Base-by-base conservation (phyloP, 2,888 invertebrate species). In the Dicycla oo region DNA sequence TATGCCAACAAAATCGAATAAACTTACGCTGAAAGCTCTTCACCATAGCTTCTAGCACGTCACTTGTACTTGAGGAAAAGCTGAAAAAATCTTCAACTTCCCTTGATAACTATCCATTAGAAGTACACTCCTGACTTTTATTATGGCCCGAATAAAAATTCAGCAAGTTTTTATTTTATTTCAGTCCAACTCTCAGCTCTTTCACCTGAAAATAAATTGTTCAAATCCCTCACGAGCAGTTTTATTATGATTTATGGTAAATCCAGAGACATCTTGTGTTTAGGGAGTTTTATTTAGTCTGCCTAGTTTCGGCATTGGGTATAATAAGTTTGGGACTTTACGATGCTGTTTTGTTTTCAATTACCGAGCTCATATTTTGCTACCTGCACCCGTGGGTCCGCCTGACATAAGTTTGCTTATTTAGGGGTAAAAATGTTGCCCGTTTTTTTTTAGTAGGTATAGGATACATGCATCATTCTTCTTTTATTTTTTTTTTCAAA, bases 231-330 rank as follows among this genome's bases (percentile, higher is more conserved):
- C 84, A 86, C 82, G 84, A 80, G 84, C 82, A 80, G 78, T 86
- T 81, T 84, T 85, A 85, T 83, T 84, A 84, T 85, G 86, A 86
- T 85, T 86, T 83, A 85, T 85, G 78, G 73, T 73, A 80, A 83
- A 85, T 75, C 73, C 67, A 75, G 73, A 77, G 76, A 85, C 80
- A 85, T 79, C 74, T 73, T 54, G 80, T 65, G 72, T 67, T 80
- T 67, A 67, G 73, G 74, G 75, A 77, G 54, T 74, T 81, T 75
- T 79, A 81, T 83, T 81, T 73, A 75, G 80, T 73, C 62, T 49
- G 60, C 47, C 73, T 83, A 80, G 80, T 75, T 82, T 74, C 49
- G 54, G 54, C 57, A 57, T 45, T 47, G 64, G 65, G 23, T 65
- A 70, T 72, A 82, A 84, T 80, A 84, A 77, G 73, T 80, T 78